phyloP scores from a whole-genome alignment of 2,888 invertebrate genomes.

The Mantis religiosa region DNA sequence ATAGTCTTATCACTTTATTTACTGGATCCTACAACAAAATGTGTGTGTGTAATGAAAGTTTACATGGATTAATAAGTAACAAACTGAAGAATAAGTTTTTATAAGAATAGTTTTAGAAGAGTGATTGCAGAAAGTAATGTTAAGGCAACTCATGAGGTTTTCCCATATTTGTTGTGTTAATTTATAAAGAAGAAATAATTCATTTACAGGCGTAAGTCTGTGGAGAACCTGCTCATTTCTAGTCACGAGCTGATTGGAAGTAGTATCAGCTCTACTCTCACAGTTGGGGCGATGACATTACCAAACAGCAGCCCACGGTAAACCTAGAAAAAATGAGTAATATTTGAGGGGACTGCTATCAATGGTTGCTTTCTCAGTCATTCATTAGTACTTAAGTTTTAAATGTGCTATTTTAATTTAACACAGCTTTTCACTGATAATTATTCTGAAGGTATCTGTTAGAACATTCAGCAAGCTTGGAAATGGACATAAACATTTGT shows the following conservation, averaged over 20 bases:
- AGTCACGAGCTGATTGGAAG: conserved; percentile 63
- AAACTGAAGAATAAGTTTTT: too few relatives aligned
- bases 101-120: too few relatives aligned
- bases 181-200: background rate
- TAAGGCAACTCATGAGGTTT: background rate
- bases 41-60: too few relatives aligned
- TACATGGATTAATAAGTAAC: too few relatives aligned
- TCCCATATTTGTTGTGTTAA: background rate
- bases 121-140: too few relatives aligned
- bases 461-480: too few relatives aligned
- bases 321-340: background rate
- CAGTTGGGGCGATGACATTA: conserved; percentile 52
- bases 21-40: too few relatives aligned
- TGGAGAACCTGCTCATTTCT: conserved; percentile 60
- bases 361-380: background rate
- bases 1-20: too few relatives aligned
- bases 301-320: conserved; percentile 38
- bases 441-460: too few relatives aligned
- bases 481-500: background rate
- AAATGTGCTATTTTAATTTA: background rate
- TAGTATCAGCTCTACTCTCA: conserved; percentile 60
- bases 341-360: background rate
- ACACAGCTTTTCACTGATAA: background rate
- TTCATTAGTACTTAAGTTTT: background rate
- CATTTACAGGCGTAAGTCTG: conserved; percentile 57